A percentile compares a stretch with the other conserved stretches of the same genome.
Conservation (phyloP, 2,888 invertebrate genomes). For the Lithosia quadra region DNA sequence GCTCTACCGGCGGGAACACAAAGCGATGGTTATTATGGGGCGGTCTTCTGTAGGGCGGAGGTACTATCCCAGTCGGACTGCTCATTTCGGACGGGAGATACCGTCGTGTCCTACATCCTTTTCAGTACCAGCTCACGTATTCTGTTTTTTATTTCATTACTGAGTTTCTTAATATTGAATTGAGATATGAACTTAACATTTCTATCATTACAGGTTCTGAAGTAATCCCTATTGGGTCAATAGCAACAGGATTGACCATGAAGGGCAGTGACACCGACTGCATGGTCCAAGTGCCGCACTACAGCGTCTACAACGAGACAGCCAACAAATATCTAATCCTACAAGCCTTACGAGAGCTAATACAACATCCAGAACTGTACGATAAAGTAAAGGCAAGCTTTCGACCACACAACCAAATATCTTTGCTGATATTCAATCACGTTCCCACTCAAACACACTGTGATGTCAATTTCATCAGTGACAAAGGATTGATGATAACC, state of each 20-base stretch:
- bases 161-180: background rate
- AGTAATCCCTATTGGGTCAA: constrained; percentile 13
- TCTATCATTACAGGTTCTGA: background rate
- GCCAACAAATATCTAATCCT: background rate
- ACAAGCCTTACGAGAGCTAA: background rate
- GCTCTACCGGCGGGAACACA: no score
- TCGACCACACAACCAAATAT: background rate
- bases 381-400: background rate
- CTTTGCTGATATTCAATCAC: constrained; percentile 10
- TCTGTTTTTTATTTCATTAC: background rate
- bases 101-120: no score
- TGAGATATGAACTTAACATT: background rate
- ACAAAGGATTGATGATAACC: constrained; percentile 10
- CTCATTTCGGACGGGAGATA: no score
- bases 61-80: no score
- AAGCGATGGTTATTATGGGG: no score
- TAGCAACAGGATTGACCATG: constrained; percentile 11
- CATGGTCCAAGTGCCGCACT: constrained; percentile 5
- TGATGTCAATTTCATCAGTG: constrained; percentile 13
- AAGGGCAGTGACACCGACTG: constrained; percentile 20
- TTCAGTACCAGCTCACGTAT: no score
- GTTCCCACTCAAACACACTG: constrained; percentile 11
- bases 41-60: no score
- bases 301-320: constrained; percentile 10
- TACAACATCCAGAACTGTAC: constrained; percentile 11